Conservation (phyloP, 2,797 vertebrate genomes). For the Scarus forsteni region DNA sequence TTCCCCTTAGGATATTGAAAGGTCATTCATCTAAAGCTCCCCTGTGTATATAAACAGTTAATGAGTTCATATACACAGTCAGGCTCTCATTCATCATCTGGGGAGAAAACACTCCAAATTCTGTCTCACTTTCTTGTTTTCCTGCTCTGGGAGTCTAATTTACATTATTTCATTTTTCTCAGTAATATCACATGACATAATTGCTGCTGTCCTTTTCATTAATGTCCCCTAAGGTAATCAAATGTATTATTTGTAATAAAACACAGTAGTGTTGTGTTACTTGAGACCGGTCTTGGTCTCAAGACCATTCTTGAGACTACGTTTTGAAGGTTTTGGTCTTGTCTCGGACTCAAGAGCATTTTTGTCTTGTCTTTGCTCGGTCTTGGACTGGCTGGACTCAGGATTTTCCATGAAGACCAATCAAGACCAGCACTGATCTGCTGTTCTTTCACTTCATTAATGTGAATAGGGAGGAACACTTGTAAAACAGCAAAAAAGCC, state of each 20-base stretch:
- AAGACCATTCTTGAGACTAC: no score
- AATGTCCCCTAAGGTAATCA: neutral
- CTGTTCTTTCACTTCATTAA: no score
- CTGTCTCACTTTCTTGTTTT: slow-evolving; percentile 4
- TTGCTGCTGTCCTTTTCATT: neutral
- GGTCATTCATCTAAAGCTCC: slow-evolving; percentile 60
- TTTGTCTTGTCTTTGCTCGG: no score
- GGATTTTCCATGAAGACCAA: no score
- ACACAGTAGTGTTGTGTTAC: neutral
- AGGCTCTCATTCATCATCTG: slow-evolving; percentile 48
- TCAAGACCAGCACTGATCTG: no score
- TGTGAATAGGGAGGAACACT: no score
- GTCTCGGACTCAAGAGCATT: no score
- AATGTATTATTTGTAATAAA: neutral
- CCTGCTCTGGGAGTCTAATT: neutral
- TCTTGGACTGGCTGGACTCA: no score
- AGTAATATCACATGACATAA: neutral
- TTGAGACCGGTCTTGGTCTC: no score
- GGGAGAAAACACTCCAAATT: slow-evolving; percentile 30
- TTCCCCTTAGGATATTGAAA: slow-evolving; percentile 37
- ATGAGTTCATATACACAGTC: slow-evolving; percentile 37
- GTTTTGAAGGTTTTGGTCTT: no score
- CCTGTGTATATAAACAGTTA: slow-evolving; percentile 59
- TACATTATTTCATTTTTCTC: slow-evolving; percentile 5
- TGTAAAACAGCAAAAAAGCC: no score